Percentiles rank a stretch among this genome's conserved stretches.
Conservation (phyloP, 2,113 vertebrate species). For the Regulus satrapa region DNA sequence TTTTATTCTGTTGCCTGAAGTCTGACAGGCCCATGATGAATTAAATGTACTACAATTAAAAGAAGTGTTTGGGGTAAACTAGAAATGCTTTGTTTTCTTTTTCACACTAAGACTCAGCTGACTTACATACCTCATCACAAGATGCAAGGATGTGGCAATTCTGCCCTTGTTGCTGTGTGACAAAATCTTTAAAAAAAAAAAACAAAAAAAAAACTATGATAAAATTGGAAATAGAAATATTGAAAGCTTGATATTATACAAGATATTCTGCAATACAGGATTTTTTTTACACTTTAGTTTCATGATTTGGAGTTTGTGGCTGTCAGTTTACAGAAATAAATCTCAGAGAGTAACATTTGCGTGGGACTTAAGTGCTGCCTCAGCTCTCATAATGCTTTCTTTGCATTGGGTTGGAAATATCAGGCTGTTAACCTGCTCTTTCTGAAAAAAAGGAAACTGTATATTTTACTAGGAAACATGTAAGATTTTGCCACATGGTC, state of each 20-base stretch:
- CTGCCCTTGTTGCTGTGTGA: neutral
- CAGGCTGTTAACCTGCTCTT: neutral
- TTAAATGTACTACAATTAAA: neutral
- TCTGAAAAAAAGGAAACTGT: neutral
- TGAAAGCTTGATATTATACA: neutral
- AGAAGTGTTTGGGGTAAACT: constrained; percentile 8
- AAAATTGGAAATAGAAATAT: neutral
- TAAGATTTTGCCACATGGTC: neutral
- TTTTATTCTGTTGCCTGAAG: constrained; percentile 4
- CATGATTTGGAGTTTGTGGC: neutral
- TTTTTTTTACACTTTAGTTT: neutral
- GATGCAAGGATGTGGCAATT: neutral
- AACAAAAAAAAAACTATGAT: neutral
- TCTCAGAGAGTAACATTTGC: neutral
- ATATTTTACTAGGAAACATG: neutral
- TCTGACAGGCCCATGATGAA: neutral
- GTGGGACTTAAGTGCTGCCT: neutral
- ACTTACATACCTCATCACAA: neutral
- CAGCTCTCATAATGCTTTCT: neutral
- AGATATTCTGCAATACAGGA: neutral
- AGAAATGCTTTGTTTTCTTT: neutral
- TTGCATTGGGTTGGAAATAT: neutral
- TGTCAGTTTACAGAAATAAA: neutral
- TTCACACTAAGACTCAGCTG: neutral
- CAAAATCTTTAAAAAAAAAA: neutral